Evolutionary conservation across 2,113 vertebrate genomes (phyloP), one percentile per base, ranked within the genome.

Genomic region (Xenopus borealis): DNA sequence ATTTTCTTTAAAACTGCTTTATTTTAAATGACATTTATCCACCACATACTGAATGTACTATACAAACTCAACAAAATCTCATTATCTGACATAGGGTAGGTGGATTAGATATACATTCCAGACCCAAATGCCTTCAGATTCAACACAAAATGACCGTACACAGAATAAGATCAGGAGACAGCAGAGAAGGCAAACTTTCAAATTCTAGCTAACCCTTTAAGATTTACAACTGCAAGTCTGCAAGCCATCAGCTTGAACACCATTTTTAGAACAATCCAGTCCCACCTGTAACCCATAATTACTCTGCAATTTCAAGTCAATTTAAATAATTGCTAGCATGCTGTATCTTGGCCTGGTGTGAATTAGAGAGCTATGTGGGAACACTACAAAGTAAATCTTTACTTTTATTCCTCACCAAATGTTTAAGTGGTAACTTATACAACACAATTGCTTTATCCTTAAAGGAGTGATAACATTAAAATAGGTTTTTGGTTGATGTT

Each of bases 281-380:
- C 18, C 30, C 20, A 69, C 18, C 53, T 62, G 72, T 59, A 20
- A 30, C 57, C 18, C 47, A 62, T 46, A 75, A 75, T 75, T 69
- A 75, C 59, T 55, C 33, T 62, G 64, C 45, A 75, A 75, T 69
- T 69, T 75, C 44, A 75, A 69, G 72, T 69, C 72, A 62, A 75
- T 75, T 75, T 45, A 52, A 75, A 68, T 75, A 75, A 75, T 75
- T 75, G 55, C 46, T 69, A 19, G 66, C 65, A 75, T 62, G 50
- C 17, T n/a, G 50, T 44, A 69, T 75, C 65, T 52, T 52, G 17
- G 57, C 12, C 72, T 53, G 45, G 45, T 69, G 65, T 69, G 57
- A 75, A 61, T 75, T 19, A 68, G 44, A 62, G 46, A 40, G 19
- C 23, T 19, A 59, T 16, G 46, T 53, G 45, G 50, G 66, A 62